phyloP scores from a whole-genome alignment of 1,140 invertebrate species.

The Pseudomyrmex gracilis region DNA sequence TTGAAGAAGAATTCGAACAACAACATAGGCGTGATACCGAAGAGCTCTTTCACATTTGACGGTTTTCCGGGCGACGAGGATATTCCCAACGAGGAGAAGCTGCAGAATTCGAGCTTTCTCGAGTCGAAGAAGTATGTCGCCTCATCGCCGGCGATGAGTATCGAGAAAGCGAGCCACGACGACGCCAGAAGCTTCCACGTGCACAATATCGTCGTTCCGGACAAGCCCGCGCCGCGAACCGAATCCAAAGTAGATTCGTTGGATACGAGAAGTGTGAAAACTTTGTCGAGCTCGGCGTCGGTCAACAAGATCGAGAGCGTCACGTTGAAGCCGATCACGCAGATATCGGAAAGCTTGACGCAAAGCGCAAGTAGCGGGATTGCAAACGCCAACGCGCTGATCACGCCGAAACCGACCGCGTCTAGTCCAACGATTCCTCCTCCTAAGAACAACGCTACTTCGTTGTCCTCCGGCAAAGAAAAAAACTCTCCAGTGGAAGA shows the following conservation, averaged over 20 bases:
- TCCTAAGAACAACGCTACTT: slow-evolving; percentile 73
- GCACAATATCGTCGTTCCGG: slow-evolving; percentile 70
- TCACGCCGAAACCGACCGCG: slow-evolving; percentile 77
- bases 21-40: slow-evolving; percentile 67
- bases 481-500: slow-evolving; percentile 85
- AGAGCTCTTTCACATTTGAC: slow-evolving; percentile 78
- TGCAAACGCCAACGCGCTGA: slow-evolving; percentile 75
- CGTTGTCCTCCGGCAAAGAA: slow-evolving; percentile 78
- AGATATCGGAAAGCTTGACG: slow-evolving; percentile 74
- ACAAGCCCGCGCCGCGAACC: slow-evolving; percentile 64
- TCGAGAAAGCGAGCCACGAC: slow-evolving; percentile 71
- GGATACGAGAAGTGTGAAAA: slow-evolving; percentile 66
- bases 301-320: slow-evolving; percentile 66
- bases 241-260: slow-evolving; percentile 62
- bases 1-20: slow-evolving; percentile 73
- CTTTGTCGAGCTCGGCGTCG: slow-evolving; percentile 36
- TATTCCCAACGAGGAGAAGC: slow-evolving; percentile 80
- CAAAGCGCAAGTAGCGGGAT: slow-evolving; percentile 79
- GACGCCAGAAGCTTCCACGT: slow-evolving; percentile 75
- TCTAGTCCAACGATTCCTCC: slow-evolving; percentile 73
- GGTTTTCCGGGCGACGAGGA: slow-evolving; percentile 78
- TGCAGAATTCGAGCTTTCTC: slow-evolving; percentile 83
- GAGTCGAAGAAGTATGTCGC: slow-evolving; percentile 77
- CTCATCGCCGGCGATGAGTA: slow-evolving; percentile 59
- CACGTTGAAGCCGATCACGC: slow-evolving; percentile 65